Conservation (phyloP, 1,140 invertebrate species). For the Druon quercuslanigerum region DNA sequence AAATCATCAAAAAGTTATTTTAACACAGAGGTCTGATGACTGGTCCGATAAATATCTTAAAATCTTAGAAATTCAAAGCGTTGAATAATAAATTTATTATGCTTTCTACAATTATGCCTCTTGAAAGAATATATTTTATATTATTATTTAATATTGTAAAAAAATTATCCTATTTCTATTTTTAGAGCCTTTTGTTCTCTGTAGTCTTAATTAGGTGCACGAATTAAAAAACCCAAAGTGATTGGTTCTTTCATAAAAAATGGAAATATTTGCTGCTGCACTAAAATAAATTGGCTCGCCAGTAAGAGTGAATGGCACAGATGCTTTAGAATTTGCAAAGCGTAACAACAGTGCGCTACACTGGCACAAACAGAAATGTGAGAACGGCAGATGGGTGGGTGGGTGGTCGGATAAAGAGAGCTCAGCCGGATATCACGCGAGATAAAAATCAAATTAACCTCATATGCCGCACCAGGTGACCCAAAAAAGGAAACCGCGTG, state of each 20-base stretch:
- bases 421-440: slow-evolving; percentile 60
- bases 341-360: slow-evolving; percentile 11
- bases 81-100: too few relatives aligned
- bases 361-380: not conserved
- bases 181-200: too few relatives aligned
- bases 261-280: not conserved
- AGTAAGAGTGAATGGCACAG: not conserved
- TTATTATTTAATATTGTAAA: too few relatives aligned
- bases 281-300: not conserved
- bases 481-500: slow-evolving; percentile 53
- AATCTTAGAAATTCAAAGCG: too few relatives aligned
- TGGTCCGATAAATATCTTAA: too few relatives aligned
- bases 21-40: too few relatives aligned
- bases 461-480: slow-evolving; percentile 52
- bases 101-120: too few relatives aligned
- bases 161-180: too few relatives aligned
- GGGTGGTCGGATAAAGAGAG: slow-evolving; percentile 30
- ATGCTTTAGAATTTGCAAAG: slow-evolving; percentile 25
- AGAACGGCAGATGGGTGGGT: not conserved
- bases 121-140: too few relatives aligned
- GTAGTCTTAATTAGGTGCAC: not conserved
- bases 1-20: too few relatives aligned
- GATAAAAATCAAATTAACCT: slow-evolving; percentile 74
- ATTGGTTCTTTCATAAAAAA: not conserved
- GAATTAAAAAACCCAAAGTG: not conserved